Base-by-base conservation (phyloP, 2,797 vertebrate genomes). In the Valencia hispanica region DNA sequence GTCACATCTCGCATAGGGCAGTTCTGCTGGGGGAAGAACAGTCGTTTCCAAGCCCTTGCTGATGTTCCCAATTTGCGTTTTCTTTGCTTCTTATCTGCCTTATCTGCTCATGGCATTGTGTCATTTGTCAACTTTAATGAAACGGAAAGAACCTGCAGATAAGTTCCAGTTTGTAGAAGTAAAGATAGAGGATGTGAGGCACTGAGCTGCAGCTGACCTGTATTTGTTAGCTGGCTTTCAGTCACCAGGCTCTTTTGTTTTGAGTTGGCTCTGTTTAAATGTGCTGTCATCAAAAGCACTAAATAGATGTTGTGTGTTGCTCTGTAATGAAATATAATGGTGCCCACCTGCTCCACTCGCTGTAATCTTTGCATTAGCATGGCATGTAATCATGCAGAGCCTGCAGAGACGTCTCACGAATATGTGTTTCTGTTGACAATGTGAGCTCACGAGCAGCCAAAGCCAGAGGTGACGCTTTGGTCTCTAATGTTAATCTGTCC, bases 81-180 rank as follows among this genome's bases (percentile, higher is more conserved):
- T 41, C 22, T 66, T 66, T 66, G 34, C 36, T 22, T 10, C 34
- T 65, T 65, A 36, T 39, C 22, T 41, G 11, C 63, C 80, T 77
- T 47, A 20, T 92, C 92, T 87, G 79, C 84, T 79, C 36, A 48
- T 72, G 74, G 50, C 88, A 79, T 79, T 4, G 68, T 88, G 81
- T 93, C 86, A 88, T 91, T 92, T 92, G 90, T 91, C 93, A 90
- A 75, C 86, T 85, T 70, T 87, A 91, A 91, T 89, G 82, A 89
- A 92, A 92, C 68, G 41, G 84, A 89, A 88, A 89, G 77, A 71
- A 84, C 71, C 69, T 25, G 73, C 32, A 32, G 75, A 76, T 83
- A 73, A 81, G 73, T 84, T 83, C 78, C 76, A 87, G 82, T 85
- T 82, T 86, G 79, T 84, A 48, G 66, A 85, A 73, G 85, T 66